Evolutionary conservation across 1,140 invertebrate genomes (phyloP), one percentile per base, ranked within the genome.

Genomic region (Sesamia nonagrioides): DNA sequence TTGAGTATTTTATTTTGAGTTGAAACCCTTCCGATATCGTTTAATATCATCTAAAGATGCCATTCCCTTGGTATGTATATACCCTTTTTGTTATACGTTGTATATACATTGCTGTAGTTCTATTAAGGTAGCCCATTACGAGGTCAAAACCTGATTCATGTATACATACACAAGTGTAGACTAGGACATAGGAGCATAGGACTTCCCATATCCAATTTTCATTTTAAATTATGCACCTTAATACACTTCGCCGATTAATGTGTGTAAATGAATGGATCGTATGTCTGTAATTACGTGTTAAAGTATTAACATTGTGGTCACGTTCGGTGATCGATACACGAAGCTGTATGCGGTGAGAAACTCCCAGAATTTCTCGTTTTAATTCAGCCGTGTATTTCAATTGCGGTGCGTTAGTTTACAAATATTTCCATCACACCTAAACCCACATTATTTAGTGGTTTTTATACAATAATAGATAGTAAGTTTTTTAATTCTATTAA

Each of bases 371-470:
- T 69, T 33, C 13, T n/a, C 40, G 50, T 69, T 69, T 69, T 69
- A 69, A 50, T 50, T 69, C 42, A 33, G 50, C n/a, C 61, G 66
- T 48, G 42, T 48, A 33, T 69, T 27, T 13, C 21, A 33, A 33
- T 48, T 69, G 66, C 21, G 66, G 66, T 69, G 40, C 9, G 66
- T 69, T 50, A 48, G 66, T 69, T 69, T 21, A 66, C 42, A 69
- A 69, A 69, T 69, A 69, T 69, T 69, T 69, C 6, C 66, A 69
- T 69, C 42, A 45, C 66, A 69, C 42, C 42, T 48, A 68, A 61
- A 68, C 63, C 40, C 18, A 68, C 66, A 27, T 69, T 66, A 66
- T 42, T 69, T 69, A 69, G 21, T 33, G 42, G 42, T 15, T 15
- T 11, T 15, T 69, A 18, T 48, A 27, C 63, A 68, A 45, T 48